These are phyloP conservation scores for Notothenia rossii DNA, from an alignment of 2,113 vertebrate species.

Conservation along the genomic window DNA sequence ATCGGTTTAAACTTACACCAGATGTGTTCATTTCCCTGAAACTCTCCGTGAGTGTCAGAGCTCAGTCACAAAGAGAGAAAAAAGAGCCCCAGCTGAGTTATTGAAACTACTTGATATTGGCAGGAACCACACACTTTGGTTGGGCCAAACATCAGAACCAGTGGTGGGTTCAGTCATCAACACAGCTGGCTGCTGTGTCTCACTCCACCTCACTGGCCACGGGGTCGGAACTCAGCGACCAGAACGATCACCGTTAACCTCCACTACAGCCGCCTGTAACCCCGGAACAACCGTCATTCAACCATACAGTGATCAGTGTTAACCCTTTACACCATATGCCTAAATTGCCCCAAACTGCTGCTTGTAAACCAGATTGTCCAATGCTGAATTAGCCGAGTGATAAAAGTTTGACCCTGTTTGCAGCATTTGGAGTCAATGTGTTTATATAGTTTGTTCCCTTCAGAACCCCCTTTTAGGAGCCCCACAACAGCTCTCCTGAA, in stretches of 20 bases:
- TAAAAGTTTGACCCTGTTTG: constrained; percentile 50
- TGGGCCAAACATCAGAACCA: constrained; percentile 52
- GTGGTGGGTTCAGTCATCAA: constrained; percentile 82
- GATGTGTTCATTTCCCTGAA: constrained; percentile 10
- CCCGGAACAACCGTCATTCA: constrained; percentile 63
- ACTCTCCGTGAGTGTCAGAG: constrained; percentile 1
- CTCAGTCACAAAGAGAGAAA: constrained; percentile 1
- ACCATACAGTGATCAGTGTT: constrained; percentile 23
- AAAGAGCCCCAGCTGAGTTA: constrained; percentile 9
- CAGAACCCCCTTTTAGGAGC: constrained; percentile 39
- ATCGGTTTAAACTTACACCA: constrained; percentile 1
- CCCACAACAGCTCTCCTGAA: constrained; percentile 59
- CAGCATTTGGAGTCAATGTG: constrained; percentile 43
- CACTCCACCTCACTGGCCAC: constrained; percentile 85
- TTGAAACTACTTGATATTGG: constrained; percentile 32
- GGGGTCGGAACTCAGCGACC: constrained; percentile 88
- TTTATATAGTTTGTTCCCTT: constrained; percentile 45
- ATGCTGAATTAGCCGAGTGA: constrained; percentile 8
- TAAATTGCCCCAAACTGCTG: constrained; percentile 33
- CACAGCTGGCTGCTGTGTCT: constrained; percentile 89
- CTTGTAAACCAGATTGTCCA: constrained; percentile 16
- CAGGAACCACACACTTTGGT: constrained; percentile 5
- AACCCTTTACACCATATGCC: neutral
- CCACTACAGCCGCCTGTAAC: constrained; percentile 74
- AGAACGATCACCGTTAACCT: constrained; percentile 79